A percentile compares a stretch with the other conserved stretches of the same genome.
These are phyloP conservation scores for Campylomormyrus tamandua DNA, from an alignment of 2,113 vertebrate genomes.

Conservation along the genomic window DNA sequence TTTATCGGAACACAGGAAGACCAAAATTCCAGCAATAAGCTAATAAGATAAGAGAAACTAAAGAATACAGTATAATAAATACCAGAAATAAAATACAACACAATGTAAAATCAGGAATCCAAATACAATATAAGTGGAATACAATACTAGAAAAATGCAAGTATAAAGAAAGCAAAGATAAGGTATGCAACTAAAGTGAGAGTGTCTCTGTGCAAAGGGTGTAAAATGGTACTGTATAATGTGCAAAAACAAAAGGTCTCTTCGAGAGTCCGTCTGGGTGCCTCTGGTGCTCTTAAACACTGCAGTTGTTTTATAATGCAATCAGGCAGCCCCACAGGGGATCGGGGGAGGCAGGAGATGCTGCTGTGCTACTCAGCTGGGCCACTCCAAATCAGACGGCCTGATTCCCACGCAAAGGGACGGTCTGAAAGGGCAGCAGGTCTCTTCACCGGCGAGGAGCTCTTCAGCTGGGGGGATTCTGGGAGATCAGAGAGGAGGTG, in stretches of 20 bases:
- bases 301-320: not conserved
- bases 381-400: not conserved
- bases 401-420: not conserved
- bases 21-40: not conserved
- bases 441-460: not conserved
- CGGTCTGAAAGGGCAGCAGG: not conserved
- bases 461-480: not conserved
- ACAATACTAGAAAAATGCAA: not conserved
- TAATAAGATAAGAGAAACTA: not conserved
- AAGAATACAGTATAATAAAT: not conserved
- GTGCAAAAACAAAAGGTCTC: not conserved
- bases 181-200: not conserved
- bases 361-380: not conserved
- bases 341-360: not conserved
- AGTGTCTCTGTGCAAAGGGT: not conserved
- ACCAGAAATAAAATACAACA: not conserved
- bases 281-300: not conserved
- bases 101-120: not conserved
- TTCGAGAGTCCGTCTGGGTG: not conserved
- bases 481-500: not conserved
- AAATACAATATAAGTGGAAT: not conserved
- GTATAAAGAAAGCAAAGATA: not conserved
- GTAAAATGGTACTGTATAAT: not conserved
- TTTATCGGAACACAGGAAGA: not conserved
- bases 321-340: not conserved